Conservation (phyloP, 2,113 vertebrate species). For the Pseudorasbora parva region DNA sequence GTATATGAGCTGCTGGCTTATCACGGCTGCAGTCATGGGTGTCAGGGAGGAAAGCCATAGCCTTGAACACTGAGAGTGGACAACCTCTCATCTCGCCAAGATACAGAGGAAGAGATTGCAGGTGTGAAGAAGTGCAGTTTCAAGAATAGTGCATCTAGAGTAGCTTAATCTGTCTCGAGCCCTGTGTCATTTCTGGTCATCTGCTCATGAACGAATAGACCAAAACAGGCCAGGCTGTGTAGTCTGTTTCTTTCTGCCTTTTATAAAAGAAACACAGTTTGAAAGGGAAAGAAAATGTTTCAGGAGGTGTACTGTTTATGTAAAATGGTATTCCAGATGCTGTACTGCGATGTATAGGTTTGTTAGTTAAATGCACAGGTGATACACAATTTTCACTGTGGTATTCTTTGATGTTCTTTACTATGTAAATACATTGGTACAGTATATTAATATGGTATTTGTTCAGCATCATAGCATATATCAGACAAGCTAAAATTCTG, state of each 20-base stretch:
- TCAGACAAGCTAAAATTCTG: background rate
- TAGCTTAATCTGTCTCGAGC: background rate
- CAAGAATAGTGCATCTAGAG: background rate
- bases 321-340: background rate
- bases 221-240: background rate
- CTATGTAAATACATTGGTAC: background rate
- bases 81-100: background rate
- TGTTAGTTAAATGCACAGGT: too few species aligned
- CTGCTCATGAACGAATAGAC: background rate
- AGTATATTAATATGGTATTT: background rate
- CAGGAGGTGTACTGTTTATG: background rate
- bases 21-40: slow-evolving; percentile 65
- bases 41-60: slow-evolving; percentile 59
- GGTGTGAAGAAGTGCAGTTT: slow-evolving; percentile 20
- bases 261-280: background rate
- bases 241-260: background rate
- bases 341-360: background rate
- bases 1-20: slow-evolving; percentile 68
- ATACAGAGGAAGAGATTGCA: background rate
- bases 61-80: background rate
- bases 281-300: background rate
- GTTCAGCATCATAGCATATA: background rate
- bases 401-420: background rate
- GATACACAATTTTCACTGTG: background rate
- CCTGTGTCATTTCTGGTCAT: slow-evolving; percentile 36